Evolutionary conservation across 2,797 vertebrate genomes (phyloP), one percentile per base, ranked within the genome.

Genomic region (Spea hammondii): DNA sequence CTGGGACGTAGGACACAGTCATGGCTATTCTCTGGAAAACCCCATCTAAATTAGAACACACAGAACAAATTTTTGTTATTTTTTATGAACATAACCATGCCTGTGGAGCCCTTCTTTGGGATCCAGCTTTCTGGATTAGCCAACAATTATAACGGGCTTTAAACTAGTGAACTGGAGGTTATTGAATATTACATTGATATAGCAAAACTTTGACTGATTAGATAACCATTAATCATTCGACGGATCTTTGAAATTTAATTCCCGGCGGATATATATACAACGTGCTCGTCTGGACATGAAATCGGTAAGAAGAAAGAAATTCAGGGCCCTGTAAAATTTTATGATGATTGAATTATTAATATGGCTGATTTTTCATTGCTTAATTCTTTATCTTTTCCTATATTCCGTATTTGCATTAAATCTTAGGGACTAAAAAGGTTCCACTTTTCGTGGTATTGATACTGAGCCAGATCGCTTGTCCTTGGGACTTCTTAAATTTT

Each of bases 341-440:
- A 73, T 79, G 77, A 73, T 73, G 77, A 79, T 79, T 79, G 57
- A 68, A 79, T 79, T 79, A 79, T 79, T 73, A 73, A 79, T 79
- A 72, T 46, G n/a, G 59, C 77, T 68, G 66, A 73, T 73, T 79
- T 65, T 64, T 65, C 12, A n/a, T 59, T 67, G 46, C 76, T 51
- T 49, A 66, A 67, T 32, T 57, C 45, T n/a, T 14, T 6, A 47
- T 59, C 66, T 72, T 48, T 60, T n/a, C 64, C 50, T 62, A 51
- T 68, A 62, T 49, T 53, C 13, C 68, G 65, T 55, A 53, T 73
- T 47, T 73, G 65, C 65, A 79, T 72, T 14, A 73, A 17, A 79
- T 64, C 8, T 46, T 68, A 48, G 71, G 47, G 60, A 68, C 54
- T 62, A 62, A 44, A 62, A 62, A 62, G 59, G 6, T 32, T 62